These are phyloP conservation scores for Phyllostomus discolor DNA, from an alignment of 2,113 vertebrate genomes.

Conservation along the genomic window DNA sequence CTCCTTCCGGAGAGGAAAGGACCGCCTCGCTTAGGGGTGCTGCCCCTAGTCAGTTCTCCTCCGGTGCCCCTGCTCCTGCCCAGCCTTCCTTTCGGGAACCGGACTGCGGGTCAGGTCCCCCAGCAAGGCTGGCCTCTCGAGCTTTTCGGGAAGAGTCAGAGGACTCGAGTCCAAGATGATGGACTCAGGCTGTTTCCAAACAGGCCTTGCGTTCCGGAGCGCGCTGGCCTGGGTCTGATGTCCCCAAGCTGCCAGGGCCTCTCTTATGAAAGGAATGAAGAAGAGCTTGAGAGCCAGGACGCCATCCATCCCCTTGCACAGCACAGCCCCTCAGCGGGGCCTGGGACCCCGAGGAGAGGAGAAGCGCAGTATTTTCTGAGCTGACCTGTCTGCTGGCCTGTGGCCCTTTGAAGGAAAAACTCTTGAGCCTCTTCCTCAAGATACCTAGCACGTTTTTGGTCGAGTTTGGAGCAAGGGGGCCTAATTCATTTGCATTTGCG, in stretches of 20 bases:
- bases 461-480: not conserved
- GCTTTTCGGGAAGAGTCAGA: not conserved
- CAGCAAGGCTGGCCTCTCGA: not conserved
- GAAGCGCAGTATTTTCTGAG: not conserved
- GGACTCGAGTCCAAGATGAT: not conserved
- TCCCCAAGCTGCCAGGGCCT: not conserved
- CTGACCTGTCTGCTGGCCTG: not conserved
- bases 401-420: not conserved
- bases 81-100: not conserved
- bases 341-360: not conserved
- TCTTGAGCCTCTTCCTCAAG: not conserved
- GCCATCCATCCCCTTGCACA: accelerated
- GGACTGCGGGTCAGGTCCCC: not conserved
- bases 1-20: not conserved
- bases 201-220: not conserved
- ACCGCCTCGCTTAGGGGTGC: accelerated
- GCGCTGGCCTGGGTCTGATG: not conserved
- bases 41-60: not conserved
- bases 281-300: not conserved
- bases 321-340: not conserved
- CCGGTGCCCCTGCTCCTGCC: accelerated
- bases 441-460: not conserved
- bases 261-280: not conserved
- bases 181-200: not conserved
- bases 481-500: not conserved